phyloP scores from a whole-genome alignment of 2,113 vertebrate species.

The Tiliqua scincoides region DNA sequence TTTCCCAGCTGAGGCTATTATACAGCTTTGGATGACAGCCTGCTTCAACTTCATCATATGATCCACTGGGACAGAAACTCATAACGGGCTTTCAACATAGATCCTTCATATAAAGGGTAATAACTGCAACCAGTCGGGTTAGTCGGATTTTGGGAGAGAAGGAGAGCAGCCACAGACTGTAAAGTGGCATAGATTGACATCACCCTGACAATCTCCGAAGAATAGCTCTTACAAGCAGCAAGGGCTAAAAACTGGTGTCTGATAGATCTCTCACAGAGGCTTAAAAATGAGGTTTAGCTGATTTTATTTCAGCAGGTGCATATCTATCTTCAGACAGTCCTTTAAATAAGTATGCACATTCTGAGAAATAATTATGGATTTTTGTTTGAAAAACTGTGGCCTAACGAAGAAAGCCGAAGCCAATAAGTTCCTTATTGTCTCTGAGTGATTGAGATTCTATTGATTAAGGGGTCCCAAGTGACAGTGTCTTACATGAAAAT shows the following conservation, averaged over 20 bases:
- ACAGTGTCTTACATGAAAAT: not conserved
- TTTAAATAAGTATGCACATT: constrained; percentile 32
- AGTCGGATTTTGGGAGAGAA: constrained; percentile 80
- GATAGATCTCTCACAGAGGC: constrained; percentile 21
- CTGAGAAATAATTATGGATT: constrained; percentile 25
- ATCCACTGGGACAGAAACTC: constrained; percentile 92
- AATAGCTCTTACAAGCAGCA: constrained; percentile 39
- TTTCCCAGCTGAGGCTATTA: constrained; percentile 89
- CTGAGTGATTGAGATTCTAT: not conserved
- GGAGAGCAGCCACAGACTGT: constrained; percentile 74
- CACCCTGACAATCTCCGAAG: constrained; percentile 51
- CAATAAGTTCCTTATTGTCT: not conserved
- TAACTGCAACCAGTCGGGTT: constrained; percentile 86
- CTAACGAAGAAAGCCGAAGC: not conserved
- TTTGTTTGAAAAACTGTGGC: constrained; percentile 18
- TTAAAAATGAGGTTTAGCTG: not conserved
- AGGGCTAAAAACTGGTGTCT: constrained; percentile 9
- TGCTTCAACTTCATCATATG: constrained; percentile 87
- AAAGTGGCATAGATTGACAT: constrained; percentile 74
- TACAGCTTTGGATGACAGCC: constrained; percentile 86
- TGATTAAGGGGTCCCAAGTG: not conserved
- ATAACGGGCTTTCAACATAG: constrained; percentile 93
- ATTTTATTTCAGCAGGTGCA: not conserved
- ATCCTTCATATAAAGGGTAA: constrained; percentile 89
- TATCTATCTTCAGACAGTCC: constrained; percentile 37